Percentiles rank a stretch among this genome's conserved stretches.
phyloP scores from a whole-genome alignment of 92 coral and sea anemone genomes.

The Paramuricea clavata region DNA sequence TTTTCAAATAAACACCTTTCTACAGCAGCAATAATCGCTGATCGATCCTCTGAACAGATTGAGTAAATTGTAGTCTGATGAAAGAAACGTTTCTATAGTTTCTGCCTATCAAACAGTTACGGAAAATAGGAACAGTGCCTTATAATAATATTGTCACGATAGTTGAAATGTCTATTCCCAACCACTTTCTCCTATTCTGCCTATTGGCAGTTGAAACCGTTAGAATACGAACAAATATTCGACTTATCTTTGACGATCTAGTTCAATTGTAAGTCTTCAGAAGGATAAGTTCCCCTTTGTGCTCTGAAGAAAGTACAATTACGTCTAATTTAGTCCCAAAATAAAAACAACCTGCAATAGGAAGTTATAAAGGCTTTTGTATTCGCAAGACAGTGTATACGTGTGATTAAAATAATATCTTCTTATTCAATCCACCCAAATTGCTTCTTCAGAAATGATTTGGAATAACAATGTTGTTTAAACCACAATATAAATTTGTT shows the following conservation, averaged over 20 bases:
- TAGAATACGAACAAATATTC: not conserved
- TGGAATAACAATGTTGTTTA: not conserved
- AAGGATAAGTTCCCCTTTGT: not conserved
- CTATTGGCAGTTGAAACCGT: too few relatives aligned
- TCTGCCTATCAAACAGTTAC: not conserved
- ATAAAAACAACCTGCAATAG: not conserved
- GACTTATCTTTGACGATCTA: not conserved
- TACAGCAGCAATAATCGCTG: too few relatives aligned
- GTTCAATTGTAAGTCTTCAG: not conserved
- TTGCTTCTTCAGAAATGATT: not conserved
- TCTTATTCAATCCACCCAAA: not conserved
- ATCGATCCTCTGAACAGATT: too few relatives aligned
- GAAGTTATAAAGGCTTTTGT: not conserved
- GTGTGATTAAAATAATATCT: not conserved
- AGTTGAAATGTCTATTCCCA: too few relatives aligned
- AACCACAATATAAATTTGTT: not conserved
- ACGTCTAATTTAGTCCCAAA: not conserved
- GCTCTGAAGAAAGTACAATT: not conserved
- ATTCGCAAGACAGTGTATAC: not conserved
- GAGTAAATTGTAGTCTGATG: too few relatives aligned
- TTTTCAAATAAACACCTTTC: too few relatives aligned
- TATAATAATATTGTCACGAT: too few relatives aligned
- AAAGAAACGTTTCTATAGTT: too few relatives aligned
- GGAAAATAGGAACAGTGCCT: not conserved
- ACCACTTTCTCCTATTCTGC: too few relatives aligned